phyloP scores from a whole-genome alignment of 2,113 vertebrate species.

The Gorsachius goisagi region DNA sequence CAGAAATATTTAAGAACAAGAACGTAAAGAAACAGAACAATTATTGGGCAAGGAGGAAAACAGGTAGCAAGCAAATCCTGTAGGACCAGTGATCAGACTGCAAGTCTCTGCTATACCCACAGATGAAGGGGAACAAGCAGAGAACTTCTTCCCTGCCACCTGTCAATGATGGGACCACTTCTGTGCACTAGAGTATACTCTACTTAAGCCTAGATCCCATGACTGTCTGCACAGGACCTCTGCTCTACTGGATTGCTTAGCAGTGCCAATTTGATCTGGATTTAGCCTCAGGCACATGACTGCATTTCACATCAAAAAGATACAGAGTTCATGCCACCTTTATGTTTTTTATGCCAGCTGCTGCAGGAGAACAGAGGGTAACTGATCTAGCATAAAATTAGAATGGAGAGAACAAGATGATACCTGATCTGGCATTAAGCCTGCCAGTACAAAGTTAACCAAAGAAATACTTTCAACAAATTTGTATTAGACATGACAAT shows the following conservation, averaged over 20 bases:
- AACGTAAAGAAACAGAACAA: neutral
- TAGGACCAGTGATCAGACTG: neutral
- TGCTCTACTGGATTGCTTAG: neutral
- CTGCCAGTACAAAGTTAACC: conserved; percentile 29
- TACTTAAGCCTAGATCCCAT: neutral
- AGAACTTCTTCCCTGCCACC: neutral
- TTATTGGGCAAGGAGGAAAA: neutral
- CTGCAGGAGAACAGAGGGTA: conserved; percentile 46
- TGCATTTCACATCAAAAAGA: conserved; percentile 26
- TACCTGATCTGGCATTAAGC: conserved; percentile 52
- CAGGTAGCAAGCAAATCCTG: neutral
- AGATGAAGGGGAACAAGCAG: neutral
- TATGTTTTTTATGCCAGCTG: conserved; percentile 11
- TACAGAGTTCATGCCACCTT: neutral
- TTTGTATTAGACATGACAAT: neutral
- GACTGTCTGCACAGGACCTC: neutral
- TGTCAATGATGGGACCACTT: neutral
- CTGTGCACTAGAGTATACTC: accelerated
- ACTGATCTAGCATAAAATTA: conserved; percentile 59
- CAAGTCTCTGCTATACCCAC: neutral
- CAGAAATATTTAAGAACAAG: neutral
- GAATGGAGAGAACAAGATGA: conserved; percentile 56
- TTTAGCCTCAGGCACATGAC: neutral
- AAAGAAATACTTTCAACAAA: neutral
- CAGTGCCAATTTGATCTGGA: neutral